A percentile compares a stretch with the other conserved stretches of the same genome.
phyloP scores from a whole-genome alignment of 30 jellyfish, hydroid and myxozoan genomes.

The Nemopilema nomurai region DNA sequence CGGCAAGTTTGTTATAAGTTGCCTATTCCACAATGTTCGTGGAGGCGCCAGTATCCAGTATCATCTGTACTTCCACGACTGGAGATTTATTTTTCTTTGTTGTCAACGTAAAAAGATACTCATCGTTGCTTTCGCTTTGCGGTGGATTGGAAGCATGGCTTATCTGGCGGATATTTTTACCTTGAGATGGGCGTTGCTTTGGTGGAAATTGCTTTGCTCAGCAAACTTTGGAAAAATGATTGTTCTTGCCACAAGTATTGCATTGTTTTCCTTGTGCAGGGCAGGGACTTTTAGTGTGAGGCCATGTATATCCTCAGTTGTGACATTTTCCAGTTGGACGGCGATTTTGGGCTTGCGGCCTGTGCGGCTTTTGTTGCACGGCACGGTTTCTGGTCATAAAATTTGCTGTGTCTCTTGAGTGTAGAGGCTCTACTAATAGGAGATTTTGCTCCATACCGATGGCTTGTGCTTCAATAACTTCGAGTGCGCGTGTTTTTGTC shows the following conservation, averaged over 20 bases:
- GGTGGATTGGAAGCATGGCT: slow-evolving; percentile 32
- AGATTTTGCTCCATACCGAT: slow-evolving; percentile 34
- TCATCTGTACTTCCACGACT: slow-evolving; percentile 17
- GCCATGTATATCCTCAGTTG: slow-evolving; percentile 48
- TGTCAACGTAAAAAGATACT: slow-evolving; percentile 26
- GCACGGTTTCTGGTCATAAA: slow-evolving; percentile 35
- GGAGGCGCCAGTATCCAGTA: slow-evolving; percentile 50
- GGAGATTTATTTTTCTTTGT: slow-evolving; percentile 23
- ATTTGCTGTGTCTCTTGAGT: slow-evolving; percentile 18
- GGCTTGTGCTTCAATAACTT: slow-evolving; percentile 31
- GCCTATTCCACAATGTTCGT: slow-evolving; percentile 26
- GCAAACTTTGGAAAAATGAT: slow-evolving; percentile 34
- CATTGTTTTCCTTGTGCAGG: slow-evolving; percentile 53
- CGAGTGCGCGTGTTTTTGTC: slow-evolving; percentile 42
- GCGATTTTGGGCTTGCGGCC: slow-evolving; percentile 28
- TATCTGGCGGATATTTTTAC: slow-evolving; percentile 26
- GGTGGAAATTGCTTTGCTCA: neutral
- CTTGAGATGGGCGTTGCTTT: slow-evolving; percentile 34
- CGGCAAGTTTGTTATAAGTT: slow-evolving; percentile 13
- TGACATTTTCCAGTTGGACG: slow-evolving; percentile 36
- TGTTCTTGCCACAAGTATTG: slow-evolving; percentile 35
- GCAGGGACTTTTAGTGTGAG: slow-evolving; percentile 34
- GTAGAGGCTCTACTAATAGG: slow-evolving; percentile 18
- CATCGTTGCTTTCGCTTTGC: slow-evolving; percentile 42
- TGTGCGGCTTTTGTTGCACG: slow-evolving; percentile 46